Evolutionary conservation across 2,113 vertebrate genomes (phyloP).

Genomic region (Platysteira castanea): DNA sequence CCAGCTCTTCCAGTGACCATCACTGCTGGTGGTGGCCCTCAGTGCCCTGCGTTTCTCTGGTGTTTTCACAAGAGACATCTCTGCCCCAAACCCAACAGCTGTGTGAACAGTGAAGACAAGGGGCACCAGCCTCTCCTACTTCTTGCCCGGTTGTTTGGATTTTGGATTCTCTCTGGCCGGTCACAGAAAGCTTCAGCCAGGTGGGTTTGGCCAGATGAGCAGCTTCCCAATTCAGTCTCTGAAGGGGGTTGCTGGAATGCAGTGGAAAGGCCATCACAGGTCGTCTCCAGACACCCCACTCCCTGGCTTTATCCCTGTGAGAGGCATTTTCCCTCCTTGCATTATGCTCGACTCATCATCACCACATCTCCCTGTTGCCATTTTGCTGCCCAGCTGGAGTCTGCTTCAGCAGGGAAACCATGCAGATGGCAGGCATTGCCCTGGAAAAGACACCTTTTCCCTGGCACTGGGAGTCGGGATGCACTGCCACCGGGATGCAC

Average conservation of each 20-base stretch:
- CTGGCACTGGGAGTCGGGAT: accelerated
- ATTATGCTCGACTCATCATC: accelerated
- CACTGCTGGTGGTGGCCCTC: neutral
- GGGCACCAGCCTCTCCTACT: accelerated
- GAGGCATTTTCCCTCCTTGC: neutral
- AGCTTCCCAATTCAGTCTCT: neutral
- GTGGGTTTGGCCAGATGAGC: neutral
- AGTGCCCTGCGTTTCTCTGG: neutral
- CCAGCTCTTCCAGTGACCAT: neutral
- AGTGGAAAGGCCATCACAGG: neutral
- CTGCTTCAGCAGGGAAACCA: neutral
- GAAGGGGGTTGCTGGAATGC: neutral
- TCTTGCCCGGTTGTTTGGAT: neutral
- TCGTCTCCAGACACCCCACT: neutral
- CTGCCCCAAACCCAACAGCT: neutral
- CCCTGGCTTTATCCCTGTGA: neutral
- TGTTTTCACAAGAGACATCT: neutral
- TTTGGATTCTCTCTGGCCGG: neutral
- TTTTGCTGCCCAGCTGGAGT: accelerated
- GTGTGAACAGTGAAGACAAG: neutral
- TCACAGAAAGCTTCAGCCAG: neutral
- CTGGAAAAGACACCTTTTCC: neutral
- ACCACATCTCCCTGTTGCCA: neutral
- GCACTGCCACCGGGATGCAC: no score
- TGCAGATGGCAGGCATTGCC: accelerated